These are phyloP conservation scores for Trachelipus rathkii DNA, from an alignment of 1,140 invertebrate genomes.

Conservation along the genomic window DNA sequence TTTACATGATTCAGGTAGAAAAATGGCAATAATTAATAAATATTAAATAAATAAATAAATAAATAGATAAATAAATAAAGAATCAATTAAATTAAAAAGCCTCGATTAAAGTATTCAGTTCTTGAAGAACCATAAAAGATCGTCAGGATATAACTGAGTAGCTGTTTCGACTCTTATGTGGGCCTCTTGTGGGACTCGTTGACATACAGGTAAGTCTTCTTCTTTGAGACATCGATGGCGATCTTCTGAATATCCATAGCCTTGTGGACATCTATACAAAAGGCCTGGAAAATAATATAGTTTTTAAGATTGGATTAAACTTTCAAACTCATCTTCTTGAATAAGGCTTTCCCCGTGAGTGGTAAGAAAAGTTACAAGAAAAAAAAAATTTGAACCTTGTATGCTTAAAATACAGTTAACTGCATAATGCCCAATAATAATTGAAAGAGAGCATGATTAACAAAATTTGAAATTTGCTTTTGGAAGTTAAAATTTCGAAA, in stretches of 20 bases:
- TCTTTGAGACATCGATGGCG: conserved; percentile 68
- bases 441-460: too few species aligned
- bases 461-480: too few species aligned
- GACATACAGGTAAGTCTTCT: conserved; percentile 59
- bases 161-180: conserved; percentile 27
- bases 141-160: conserved; percentile 27
- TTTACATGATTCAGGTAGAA: too few species aligned
- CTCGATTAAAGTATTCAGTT: background rate
- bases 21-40: too few species aligned
- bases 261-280: conserved; percentile 69
- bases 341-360: background rate
- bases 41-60: too few species aligned
- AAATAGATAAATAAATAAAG: too few species aligned
- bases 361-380: too few species aligned
- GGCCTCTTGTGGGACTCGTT: conserved; percentile 21
- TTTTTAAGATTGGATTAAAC: background rate
- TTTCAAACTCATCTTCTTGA: background rate
- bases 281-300: conserved; percentile 51
- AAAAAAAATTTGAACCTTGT: background rate
- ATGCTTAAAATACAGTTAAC: background rate
- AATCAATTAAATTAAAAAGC: too few species aligned
- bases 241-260: conserved; percentile 69
- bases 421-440: too few species aligned
- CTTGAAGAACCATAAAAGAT: conserved; percentile 39
- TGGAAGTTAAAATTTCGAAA: too few species aligned